These are phyloP conservation scores for Platysteira castanea DNA, from an alignment of 2,113 vertebrate species.

Conservation along the genomic window DNA sequence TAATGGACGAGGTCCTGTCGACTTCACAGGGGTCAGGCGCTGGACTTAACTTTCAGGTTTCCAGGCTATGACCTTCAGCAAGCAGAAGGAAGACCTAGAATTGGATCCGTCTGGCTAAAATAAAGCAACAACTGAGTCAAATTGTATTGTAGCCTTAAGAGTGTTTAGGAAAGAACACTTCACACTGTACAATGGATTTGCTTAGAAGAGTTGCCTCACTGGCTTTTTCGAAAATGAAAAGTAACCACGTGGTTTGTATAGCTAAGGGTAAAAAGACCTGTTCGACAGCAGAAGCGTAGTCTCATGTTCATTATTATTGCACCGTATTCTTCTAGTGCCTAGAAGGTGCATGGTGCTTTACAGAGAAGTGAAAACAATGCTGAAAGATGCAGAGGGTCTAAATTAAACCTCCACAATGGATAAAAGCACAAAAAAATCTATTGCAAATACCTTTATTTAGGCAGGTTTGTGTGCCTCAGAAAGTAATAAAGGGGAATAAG, in stretches of 20 bases:
- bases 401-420: neutral
- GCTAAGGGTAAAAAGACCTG: neutral
- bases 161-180: neutral
- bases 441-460: neutral
- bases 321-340: neutral
- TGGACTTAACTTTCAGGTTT: neutral
- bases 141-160: neutral
- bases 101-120: neutral
- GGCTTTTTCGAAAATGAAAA: neutral
- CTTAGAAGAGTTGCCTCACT: neutral
- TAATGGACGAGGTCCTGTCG: accelerated
- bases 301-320: neutral
- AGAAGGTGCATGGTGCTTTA: neutral
- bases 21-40: neutral
- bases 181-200: neutral
- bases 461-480: neutral
- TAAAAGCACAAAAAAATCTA: neutral
- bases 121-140: neutral
- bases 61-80: neutral
- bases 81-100: neutral
- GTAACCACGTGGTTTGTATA: neutral
- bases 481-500: neutral
- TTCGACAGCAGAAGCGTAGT: neutral
- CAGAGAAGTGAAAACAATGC: neutral
- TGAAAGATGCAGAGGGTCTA: neutral